Percentiles rank a stretch among this genome's conserved stretches.
phyloP scores from a whole-genome alignment of 2,113 vertebrate species.

The Nyctereutes procyonoides region DNA sequence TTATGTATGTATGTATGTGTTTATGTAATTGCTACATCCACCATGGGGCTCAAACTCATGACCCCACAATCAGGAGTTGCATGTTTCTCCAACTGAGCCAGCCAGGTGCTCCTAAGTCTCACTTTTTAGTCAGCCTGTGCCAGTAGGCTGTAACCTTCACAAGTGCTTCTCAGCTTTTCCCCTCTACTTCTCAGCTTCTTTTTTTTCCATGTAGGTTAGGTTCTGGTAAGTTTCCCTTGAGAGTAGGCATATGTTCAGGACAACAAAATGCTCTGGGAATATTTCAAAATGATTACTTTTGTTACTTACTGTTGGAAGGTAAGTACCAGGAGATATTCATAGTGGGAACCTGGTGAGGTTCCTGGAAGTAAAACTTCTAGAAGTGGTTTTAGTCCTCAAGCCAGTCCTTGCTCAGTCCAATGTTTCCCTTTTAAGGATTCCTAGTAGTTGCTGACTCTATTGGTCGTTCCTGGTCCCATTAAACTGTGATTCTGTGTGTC shows the following conservation, averaged over 20 bases:
- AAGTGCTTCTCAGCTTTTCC: background rate
- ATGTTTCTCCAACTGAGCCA: background rate
- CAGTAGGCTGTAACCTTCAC: background rate
- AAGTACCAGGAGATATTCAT: background rate
- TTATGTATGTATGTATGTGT: background rate
- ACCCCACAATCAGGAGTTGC: background rate
- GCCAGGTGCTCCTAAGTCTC: background rate
- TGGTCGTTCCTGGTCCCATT: background rate
- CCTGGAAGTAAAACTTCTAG: background rate
- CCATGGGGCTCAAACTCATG: background rate
- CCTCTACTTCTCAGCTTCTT: background rate
- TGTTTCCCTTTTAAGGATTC: background rate
- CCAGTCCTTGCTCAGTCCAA: background rate
- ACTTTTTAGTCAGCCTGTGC: background rate
- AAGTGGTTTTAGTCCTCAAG: background rate
- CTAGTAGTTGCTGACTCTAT: background rate
- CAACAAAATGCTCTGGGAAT: background rate
- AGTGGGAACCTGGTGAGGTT: background rate
- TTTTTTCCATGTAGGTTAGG: background rate
- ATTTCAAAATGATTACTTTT: conserved; percentile 8
- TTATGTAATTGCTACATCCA: background rate
- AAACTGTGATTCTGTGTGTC: background rate
- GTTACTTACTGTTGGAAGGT: background rate
- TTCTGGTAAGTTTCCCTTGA: background rate
- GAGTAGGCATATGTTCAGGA: background rate